Conservation (phyloP, 2,113 vertebrate species). For the Tichodroma muraria region DNA sequence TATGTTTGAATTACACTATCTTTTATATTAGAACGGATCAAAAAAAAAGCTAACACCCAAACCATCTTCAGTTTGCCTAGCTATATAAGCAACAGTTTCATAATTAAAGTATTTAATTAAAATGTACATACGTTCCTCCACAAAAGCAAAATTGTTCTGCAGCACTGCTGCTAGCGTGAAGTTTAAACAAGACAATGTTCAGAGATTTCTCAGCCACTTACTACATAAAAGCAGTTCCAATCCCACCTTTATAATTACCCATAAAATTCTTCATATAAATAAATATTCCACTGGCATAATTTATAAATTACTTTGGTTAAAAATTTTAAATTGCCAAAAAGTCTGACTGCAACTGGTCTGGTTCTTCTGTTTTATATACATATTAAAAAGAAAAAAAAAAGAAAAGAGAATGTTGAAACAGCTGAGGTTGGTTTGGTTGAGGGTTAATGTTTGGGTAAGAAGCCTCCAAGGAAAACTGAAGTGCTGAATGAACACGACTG, state of each 20-base stretch:
- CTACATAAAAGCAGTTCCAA: background rate
- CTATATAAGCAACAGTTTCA: background rate
- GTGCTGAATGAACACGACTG: conserved; percentile 56
- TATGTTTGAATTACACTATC: conserved; percentile 32
- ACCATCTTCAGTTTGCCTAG: background rate
- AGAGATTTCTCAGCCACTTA: background rate
- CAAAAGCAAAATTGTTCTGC: background rate
- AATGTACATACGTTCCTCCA: background rate
- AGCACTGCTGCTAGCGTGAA: background rate
- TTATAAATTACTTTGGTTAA: conserved; percentile 54
- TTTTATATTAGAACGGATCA: conserved; percentile 13
- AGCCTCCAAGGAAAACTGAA: conserved; percentile 60
- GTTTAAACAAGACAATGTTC: background rate
- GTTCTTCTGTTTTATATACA: background rate
- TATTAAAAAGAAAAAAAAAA: background rate
- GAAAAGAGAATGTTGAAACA: conserved; percentile 50
- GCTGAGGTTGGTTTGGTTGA: conserved; percentile 58
- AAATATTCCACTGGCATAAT: conserved; percentile 51
- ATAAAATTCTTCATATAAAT: conserved; percentile 38
- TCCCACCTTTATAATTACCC: background rate
- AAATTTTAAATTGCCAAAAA: conserved; percentile 46
- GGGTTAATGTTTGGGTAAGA: conserved; percentile 55
- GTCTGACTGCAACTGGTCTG: conserved; percentile 22
- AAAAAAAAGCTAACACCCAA: background rate
- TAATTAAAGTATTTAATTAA: conserved; percentile 10